Conservation (phyloP, 2,113 vertebrate genomes). For the Passer montanus region DNA sequence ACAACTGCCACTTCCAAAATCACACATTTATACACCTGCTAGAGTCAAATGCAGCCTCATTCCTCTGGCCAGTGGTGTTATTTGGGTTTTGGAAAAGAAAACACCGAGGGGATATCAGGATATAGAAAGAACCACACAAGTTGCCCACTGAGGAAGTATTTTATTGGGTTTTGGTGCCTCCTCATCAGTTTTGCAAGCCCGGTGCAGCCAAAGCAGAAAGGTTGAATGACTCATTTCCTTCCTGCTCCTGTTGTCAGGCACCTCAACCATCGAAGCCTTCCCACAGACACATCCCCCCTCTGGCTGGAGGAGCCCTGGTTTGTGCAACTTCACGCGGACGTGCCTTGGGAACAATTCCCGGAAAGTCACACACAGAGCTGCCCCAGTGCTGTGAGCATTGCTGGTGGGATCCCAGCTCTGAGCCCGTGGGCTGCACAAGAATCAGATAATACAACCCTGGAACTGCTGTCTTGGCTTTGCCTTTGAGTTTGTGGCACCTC, state of each 20-base stretch:
- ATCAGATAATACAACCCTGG: neutral
- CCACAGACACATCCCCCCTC: neutral
- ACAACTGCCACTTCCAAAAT: neutral
- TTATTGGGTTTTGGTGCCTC: constrained; percentile 4
- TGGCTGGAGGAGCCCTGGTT: neutral
- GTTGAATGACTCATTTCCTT: constrained; percentile 62
- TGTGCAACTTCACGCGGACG: neutral
- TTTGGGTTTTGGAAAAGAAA: neutral
- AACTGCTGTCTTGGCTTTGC: neutral
- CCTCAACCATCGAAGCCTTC: neutral
- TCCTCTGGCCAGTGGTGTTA: neutral
- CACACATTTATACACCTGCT: neutral
- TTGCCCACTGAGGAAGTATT: neutral
- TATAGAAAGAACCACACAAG: neutral
- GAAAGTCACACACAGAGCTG: neutral
- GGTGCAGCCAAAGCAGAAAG: neutral
- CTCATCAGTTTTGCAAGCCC: neutral
- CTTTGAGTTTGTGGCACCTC: neutral
- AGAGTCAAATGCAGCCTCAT: neutral
- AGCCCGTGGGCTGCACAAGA: neutral
- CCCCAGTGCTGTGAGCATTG: neutral
- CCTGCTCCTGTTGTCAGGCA: constrained; percentile 10
- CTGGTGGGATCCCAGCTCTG: neutral
- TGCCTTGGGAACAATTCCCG: constrained; percentile 31
- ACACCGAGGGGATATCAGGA: neutral